Percentiles rank a stretch among this genome's conserved stretches.
These are phyloP conservation scores for Orchesella flavescens DNA, from an alignment of 2,888 invertebrate species.

Conservation along the genomic window DNA sequence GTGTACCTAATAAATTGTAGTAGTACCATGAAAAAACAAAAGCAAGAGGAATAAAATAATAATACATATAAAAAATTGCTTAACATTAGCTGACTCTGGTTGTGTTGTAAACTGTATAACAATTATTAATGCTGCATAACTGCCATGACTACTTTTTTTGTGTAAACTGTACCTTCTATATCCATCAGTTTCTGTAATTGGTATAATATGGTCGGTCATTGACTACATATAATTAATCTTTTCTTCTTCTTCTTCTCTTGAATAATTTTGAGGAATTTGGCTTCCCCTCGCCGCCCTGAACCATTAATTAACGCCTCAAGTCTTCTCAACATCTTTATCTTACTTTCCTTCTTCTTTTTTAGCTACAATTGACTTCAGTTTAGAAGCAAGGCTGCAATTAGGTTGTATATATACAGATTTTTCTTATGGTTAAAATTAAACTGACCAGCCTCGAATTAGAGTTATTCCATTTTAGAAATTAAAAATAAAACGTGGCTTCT, in stretches of 20 bases:
- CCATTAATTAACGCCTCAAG: too few relatives aligned
- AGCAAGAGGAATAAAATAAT: conserved; percentile 22
- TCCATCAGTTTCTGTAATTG: not conserved
- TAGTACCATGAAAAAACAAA: conserved; percentile 5
- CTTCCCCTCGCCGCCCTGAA: not conserved
- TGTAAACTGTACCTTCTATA: conserved; percentile 2
- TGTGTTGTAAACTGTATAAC: not conserved
- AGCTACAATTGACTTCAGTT: not conserved
- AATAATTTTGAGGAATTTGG: not conserved
- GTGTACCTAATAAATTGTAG: conserved; percentile 20
- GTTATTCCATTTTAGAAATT: not conserved
- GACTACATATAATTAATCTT: not conserved
- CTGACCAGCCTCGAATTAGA: not conserved
- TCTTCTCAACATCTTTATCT: not conserved
- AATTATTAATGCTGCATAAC: conserved; percentile 5
- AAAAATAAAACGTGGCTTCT: not conserved
- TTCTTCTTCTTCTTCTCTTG: not conserved
- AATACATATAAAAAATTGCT: conserved; percentile 3
- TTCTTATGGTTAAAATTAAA: not conserved
- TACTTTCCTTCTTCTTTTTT: not conserved
- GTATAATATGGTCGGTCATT: not conserved
- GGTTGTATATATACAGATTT: not conserved
- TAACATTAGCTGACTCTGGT: conserved; percentile 7
- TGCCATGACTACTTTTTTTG: conserved; percentile 6
- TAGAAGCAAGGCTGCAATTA: conserved; percentile 21